These are phyloP conservation scores for Eufriesea mexicana DNA, from an alignment of 1,140 invertebrate genomes.

Conservation along the genomic window DNA sequence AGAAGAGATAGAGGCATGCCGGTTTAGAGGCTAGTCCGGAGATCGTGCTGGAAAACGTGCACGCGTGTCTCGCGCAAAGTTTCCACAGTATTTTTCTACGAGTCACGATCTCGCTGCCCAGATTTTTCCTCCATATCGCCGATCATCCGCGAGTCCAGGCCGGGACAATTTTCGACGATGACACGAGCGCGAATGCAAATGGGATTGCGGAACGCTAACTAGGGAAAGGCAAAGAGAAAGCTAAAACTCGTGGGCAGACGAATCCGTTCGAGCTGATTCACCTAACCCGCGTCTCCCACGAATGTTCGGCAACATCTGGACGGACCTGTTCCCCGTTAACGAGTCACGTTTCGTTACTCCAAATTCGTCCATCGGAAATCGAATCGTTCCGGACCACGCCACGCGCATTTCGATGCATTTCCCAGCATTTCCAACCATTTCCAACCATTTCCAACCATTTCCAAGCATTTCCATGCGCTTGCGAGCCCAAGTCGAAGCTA, in stretches of 20 bases:
- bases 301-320: constrained; percentile 50
- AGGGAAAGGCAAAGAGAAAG: constrained; percentile 16
- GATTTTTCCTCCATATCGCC: too few species aligned
- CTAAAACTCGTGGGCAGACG: constrained; percentile 43
- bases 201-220: constrained; percentile 8
- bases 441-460: background rate
- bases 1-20: background rate
- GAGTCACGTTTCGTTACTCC: constrained; percentile 33
- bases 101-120: too few species aligned
- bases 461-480: background rate
- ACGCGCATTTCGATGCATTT: background rate
- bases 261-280: constrained; percentile 37
- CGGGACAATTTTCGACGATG: background rate
- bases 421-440: background rate
- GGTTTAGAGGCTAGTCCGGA: background rate
- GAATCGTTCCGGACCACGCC: background rate
- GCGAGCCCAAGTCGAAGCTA: background rate
- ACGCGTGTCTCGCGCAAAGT: too few species aligned
- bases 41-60: too few species aligned
- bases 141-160: too few species aligned
- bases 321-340: constrained; percentile 32
- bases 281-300: constrained; percentile 42
- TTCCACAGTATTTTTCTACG: too few species aligned
- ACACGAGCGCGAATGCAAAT: constrained; percentile 22
- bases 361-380: constrained; percentile 25